Base-by-base conservation (phyloP, 1,140 invertebrate genomes). In the Zeugodacus cucurbitae region DNA sequence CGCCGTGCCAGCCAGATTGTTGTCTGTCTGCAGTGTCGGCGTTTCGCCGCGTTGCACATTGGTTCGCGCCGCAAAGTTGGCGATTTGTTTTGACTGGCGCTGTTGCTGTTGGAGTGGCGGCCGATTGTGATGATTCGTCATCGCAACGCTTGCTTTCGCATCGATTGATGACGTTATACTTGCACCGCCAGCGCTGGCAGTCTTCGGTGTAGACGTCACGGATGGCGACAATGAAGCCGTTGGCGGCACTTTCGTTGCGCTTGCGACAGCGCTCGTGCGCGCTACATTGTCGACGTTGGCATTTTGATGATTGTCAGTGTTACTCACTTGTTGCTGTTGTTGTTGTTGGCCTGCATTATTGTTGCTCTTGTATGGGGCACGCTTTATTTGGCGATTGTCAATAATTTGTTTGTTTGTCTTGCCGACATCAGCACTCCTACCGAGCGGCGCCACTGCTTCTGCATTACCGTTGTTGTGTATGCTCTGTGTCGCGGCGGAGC, bases 81-180 rank as follows among this genome's bases (percentile, higher is more conserved):
- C 37, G 87, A 54, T 85, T 88, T 62, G 41, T 44, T 37, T 29
- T 88, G 78, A 82, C 54, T 58, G 62, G 41, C 62, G 87, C 29
- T 58, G n/a, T n/a, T n/a, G n/a, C n/a, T n/a, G n/a, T n/a, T n/a
- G 67, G 3, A 54, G 67, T 44, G 67, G 87, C 44, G 87, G 64
- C 29, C 20, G 78, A 82, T 48, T 34, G 57, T 58, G 82, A 78
- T 86, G 82, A 86, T 88, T 54, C 74, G 74, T 82, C 74, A 82
- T 37, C 37, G 74, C 74, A 82, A 26, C 22, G 41, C 26, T 82
- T 82, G 74, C 7, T 22, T 41, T 37, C 41, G 41, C 11, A 82
- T n/a, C 74, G 26, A 54, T 82, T 82, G 74, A 48, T 82, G 74
- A 82, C 26, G 67, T 37, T 8, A 17, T 22, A 82, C 26, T 41